Percentiles rank a stretch among this genome's conserved stretches.
Conservation (phyloP, 2,797 vertebrate species). For the Onychomys leucogaster region DNA sequence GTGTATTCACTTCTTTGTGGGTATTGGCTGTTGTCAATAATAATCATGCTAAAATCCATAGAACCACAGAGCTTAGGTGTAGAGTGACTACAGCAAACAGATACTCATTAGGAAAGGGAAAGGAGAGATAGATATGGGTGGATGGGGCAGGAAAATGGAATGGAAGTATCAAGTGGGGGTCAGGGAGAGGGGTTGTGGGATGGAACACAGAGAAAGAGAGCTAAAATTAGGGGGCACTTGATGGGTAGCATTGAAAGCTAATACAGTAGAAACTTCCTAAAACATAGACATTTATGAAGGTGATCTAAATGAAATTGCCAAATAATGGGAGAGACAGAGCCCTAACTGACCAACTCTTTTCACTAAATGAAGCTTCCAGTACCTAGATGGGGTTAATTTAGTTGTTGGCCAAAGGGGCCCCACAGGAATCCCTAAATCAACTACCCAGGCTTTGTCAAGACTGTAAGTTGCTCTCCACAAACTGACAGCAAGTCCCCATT, state of each 20-base stretch:
- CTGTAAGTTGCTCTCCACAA: neutral
- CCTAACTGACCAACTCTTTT: neutral
- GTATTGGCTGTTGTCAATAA: neutral
- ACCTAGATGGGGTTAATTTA: neutral
- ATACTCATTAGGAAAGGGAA: neutral
- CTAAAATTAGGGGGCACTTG: neutral
- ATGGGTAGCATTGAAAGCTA: neutral
- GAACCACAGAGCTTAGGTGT: neutral
- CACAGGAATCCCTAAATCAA: neutral
- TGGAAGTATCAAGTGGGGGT: neutral
- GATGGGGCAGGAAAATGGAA: too few species aligned
- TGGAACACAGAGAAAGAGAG: neutral
- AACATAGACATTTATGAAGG: neutral
- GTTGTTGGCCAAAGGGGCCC: neutral
- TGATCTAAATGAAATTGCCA: neutral
- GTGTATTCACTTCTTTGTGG: neutral
- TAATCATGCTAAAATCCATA: neutral
- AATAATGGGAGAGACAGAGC: neutral
- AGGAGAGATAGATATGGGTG: too few species aligned
- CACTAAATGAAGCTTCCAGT: neutral
- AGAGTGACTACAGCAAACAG: neutral
- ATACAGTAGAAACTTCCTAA: neutral
- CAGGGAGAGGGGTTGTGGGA: too few species aligned
- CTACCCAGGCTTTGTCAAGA: neutral
- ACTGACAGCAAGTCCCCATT: neutral